phyloP scores from a whole-genome alignment of 1,140 invertebrate genomes.

The Lasioglossum baleicum region DNA sequence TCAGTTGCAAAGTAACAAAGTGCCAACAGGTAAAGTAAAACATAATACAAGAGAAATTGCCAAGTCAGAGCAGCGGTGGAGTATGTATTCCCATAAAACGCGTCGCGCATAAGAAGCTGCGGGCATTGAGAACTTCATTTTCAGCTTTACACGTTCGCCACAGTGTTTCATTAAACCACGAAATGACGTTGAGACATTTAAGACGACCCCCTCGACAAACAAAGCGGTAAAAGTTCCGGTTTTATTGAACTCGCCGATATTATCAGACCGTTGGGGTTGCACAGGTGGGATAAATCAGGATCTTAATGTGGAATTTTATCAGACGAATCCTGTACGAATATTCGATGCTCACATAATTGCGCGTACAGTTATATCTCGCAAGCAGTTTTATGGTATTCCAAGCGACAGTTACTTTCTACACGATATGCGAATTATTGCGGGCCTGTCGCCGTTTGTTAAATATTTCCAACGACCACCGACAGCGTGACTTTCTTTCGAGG shows the following conservation, averaged over 20 bases:
- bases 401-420: constrained; percentile 34
- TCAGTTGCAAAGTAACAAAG: not conserved
- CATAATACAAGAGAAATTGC: not conserved
- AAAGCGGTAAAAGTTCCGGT: constrained; percentile 18
- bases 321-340: constrained; percentile 22
- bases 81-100: not conserved
- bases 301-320: constrained; percentile 34
- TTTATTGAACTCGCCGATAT: constrained; percentile 16
- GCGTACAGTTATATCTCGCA: constrained; percentile 29
- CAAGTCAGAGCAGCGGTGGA: not conserved
- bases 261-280: constrained; percentile 2
- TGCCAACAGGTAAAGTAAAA: not conserved
- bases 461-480: constrained; percentile 39
- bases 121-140: not conserved
- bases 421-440: constrained; percentile 31
- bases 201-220: not conserved
- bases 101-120: too few relatives aligned
- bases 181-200: not conserved
- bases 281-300: constrained; percentile 25
- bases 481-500: constrained; percentile 9
- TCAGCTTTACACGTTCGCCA: not conserved
- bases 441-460: constrained; percentile 28
- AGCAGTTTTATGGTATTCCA: constrained; percentile 31
- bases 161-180: not conserved
- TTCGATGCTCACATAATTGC: constrained; percentile 19